Conservation (phyloP, 2,797 vertebrate species). For the Anguilla anguilla region DNA sequence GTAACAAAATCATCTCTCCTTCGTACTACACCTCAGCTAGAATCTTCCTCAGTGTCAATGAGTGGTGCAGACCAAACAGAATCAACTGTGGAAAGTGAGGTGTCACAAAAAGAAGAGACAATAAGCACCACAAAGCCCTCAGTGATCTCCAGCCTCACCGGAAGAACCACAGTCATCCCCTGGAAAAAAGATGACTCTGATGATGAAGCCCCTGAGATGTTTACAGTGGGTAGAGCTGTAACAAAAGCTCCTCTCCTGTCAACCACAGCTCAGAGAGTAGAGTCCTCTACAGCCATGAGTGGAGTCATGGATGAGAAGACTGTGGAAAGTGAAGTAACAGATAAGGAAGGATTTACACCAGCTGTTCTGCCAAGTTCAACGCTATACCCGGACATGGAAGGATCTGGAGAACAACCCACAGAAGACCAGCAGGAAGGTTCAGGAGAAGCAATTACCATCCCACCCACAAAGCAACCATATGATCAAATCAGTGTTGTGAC, state of each 20-base stretch:
- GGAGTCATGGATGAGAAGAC: background rate
- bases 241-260: background rate
- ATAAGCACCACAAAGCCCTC: conserved; percentile 25
- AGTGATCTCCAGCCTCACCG: background rate
- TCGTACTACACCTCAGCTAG: conserved; percentile 31
- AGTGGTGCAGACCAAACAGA: conserved; percentile 23
- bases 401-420: background rate
- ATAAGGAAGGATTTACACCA: conserved; percentile 18
- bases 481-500: background rate
- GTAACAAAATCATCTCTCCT: background rate
- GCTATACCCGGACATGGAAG: conserved; percentile 24
- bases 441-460: background rate
- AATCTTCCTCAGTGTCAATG: conserved; percentile 24
- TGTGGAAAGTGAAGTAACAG: background rate
- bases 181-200: background rate
- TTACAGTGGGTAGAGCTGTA: background rate
- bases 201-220: background rate
- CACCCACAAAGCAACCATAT: background rate
- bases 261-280: conserved; percentile 19
- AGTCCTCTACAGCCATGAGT: background rate
- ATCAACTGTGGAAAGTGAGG: background rate
- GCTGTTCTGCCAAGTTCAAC: background rate
- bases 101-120: conserved; percentile 30
- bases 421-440: background rate
- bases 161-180: background rate